Conservation (phyloP, 2,113 vertebrate genomes). For the Rousettus leschenaultii region DNA sequence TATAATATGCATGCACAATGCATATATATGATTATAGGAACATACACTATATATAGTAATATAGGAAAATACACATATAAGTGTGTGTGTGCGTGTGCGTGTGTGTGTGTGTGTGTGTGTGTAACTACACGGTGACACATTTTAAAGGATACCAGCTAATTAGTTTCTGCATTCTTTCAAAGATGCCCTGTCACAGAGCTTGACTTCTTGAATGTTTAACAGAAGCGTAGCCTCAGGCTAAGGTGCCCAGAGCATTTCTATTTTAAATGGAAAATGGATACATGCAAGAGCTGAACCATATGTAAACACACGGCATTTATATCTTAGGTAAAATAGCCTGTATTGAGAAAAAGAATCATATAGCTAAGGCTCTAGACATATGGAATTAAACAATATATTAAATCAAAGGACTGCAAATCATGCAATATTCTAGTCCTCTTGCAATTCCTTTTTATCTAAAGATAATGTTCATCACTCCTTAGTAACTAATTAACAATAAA, state of each 20-base stretch:
- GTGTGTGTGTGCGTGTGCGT: no score
- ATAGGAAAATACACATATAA: not conserved
- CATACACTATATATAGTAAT: not conserved
- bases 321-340: not conserved
- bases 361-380: not conserved
- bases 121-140: not conserved
- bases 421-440: not conserved
- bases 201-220: not conserved
- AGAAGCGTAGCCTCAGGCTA: not conserved
- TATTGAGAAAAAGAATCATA: not conserved
- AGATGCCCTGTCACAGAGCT: not conserved
- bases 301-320: not conserved
- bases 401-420: not conserved
- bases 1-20: not conserved
- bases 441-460: constrained; percentile 8
- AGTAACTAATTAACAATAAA: constrained; percentile 40
- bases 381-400: not conserved
- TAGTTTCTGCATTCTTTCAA: constrained; percentile 10
- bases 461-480: not conserved
- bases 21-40: not conserved
- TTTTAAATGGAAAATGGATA: not conserved
- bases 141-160: not conserved
- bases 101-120: no score
- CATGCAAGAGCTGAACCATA: not conserved
- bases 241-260: not conserved